These are phyloP conservation scores for Parnassius glacialis DNA, from an alignment of 2,888 invertebrate species.

Conservation along the genomic window DNA sequence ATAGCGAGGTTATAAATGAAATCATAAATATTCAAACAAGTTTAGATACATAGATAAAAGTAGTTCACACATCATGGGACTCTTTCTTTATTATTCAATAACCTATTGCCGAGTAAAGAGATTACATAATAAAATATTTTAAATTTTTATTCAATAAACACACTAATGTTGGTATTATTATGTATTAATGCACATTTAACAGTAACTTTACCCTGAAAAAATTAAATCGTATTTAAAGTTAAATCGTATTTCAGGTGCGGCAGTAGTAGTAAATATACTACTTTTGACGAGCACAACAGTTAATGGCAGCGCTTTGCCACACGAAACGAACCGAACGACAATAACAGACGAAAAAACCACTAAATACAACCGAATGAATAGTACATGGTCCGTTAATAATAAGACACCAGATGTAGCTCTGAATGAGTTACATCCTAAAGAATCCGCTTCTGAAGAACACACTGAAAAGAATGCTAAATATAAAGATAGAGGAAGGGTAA, in stretches of 20 bases:
- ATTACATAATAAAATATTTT: no score
- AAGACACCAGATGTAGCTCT: slow-evolving; percentile 58
- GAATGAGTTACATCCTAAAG: slow-evolving; percentile 68
- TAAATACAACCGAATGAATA: slow-evolving; percentile 46
- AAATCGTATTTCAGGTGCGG: slow-evolving; percentile 65
- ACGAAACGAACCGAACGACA: slow-evolving; percentile 53
- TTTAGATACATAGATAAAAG: no score
- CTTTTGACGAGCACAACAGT: slow-evolving; percentile 63
- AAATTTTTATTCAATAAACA: no score
- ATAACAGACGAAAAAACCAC: slow-evolving; percentile 51
- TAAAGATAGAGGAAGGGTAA: slow-evolving; percentile 70
- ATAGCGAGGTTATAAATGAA: no score
- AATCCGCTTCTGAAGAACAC: slow-evolving; percentile 64
- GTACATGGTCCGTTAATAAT: slow-evolving; percentile 46
- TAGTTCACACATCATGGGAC: no score
- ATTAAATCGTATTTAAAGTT: no score
- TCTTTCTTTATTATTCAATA: no score
- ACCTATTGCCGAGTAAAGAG: no score
- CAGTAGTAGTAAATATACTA: slow-evolving; percentile 71
- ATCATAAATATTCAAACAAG: no score
- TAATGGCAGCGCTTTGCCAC: slow-evolving; percentile 56
- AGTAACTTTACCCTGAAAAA: no score
- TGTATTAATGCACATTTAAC: no score
- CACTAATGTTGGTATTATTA: no score
- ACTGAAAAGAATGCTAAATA: slow-evolving; percentile 74